Base-by-base conservation (phyloP, 2,888 invertebrate genomes). In the Coelopa pilipes region DNA sequence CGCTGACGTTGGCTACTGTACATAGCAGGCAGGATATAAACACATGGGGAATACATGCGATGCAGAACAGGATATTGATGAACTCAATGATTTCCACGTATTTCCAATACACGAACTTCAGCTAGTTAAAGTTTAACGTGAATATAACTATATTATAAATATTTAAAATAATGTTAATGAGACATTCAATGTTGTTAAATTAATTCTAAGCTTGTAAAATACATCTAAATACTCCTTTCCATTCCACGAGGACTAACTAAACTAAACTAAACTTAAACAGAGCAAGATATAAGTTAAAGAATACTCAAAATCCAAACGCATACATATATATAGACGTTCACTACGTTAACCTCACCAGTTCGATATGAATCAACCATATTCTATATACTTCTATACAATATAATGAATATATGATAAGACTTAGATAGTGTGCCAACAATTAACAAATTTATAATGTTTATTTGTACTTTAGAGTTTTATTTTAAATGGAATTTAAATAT, bases 101-200 rank as follows among this genome's bases (percentile, higher is more conserved):
- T 49, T 49, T 49, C 13, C 10, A 53, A 53, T 53, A 53, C 21
- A 62, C 21, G 24, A 66, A 24, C n/a, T 66, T 66, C 24, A 50
- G 50, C 50, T 66, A 66, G 66, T 66, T 21, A 50, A 50, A 66
- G 50, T 21, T 66, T 66, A 50, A 15, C n/a, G 34, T 34, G 34
- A 62, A 12, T 21, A 47, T 53, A 21, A 17, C 57, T 59, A 59
- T 19, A 59, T 2, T 21, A 47, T 45, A 59, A 57, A 47, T 55
- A 24, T 55, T 19, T 55, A 24, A 70, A 72, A 65, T 63, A 78
- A 83, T 80, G 80, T 81, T 82, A 80, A 83, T 83, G 82, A 84
- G 85, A 82, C 86, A 86, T 85, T 86, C 77, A 86, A 85, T 86
- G 86, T 86, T 86, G 85, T 86, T 86, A 85, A 85, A 86, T 86